Percentiles rank a stretch among this genome's conserved stretches.
Evolutionary conservation across 2,113 vertebrate species (phyloP).

Genomic region (Hyperopisus bebe): DNA sequence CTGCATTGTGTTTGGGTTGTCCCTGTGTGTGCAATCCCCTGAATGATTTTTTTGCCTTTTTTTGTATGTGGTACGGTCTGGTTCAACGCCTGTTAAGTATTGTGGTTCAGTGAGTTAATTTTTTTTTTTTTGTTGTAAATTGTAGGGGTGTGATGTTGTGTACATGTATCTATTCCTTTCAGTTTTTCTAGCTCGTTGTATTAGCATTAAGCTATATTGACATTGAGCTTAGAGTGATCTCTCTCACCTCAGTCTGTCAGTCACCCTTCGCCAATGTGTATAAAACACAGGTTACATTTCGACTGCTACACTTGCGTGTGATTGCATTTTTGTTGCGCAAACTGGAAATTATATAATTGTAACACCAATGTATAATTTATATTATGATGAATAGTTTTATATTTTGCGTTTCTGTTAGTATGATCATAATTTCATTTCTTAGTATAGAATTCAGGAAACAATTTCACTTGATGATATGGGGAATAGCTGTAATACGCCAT

Average conservation of each 20-base stretch:
- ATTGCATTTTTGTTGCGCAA: not conserved
- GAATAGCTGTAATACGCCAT: not conserved
- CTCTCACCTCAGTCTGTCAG: constrained; percentile 46
- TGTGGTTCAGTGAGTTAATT: not conserved
- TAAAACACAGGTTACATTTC: not conserved
- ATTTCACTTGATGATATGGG: not conserved
- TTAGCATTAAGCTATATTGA: constrained; percentile 41
- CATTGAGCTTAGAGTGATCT: constrained; percentile 34
- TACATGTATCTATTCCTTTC: not conserved
- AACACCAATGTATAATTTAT: not conserved
- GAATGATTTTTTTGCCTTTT: not conserved
- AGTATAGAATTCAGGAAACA: not conserved
- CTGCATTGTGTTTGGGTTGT: not conserved
- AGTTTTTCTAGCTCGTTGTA: constrained; percentile 32
- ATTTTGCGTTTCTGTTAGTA: not conserved
- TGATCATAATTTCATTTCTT: not conserved
- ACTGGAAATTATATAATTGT: not conserved
- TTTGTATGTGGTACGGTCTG: not conserved
- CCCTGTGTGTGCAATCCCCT: not conserved
- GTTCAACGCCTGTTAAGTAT: not conserved
- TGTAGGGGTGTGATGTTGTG: not conserved
- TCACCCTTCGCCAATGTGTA: constrained; percentile 19
- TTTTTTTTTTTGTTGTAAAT: not conserved
- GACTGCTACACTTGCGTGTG: not conserved
- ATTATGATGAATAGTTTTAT: not conserved